Evolutionary conservation across 2,888 invertebrate genomes (phyloP).

Genomic region (Molanna angustata): DNA sequence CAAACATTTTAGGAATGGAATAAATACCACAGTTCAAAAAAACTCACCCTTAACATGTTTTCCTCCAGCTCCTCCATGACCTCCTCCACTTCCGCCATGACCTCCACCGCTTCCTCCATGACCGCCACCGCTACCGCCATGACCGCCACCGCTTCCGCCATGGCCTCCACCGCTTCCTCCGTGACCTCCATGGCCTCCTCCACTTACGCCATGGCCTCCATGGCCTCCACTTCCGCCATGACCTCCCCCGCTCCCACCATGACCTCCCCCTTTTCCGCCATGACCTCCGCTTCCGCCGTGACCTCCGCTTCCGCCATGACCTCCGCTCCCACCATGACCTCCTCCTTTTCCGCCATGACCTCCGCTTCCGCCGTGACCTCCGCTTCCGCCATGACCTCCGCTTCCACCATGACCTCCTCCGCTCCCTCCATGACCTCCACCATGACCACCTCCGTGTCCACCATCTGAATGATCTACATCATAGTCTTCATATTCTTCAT

Average conservation of each 20-base stretch:
- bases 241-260: constrained; percentile 1
- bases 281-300: constrained; percentile 7
- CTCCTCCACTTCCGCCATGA: constrained; percentile 15
- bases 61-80: constrained; percentile 13
- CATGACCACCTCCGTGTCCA: not conserved
- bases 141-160: constrained; percentile 7
- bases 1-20: no score
- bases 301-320: constrained; percentile 3
- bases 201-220: constrained; percentile 6
- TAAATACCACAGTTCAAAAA: no score
- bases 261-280: constrained; percentile 7
- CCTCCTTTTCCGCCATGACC: constrained; percentile 1
- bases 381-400: constrained; percentile 9
- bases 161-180: constrained; percentile 12
- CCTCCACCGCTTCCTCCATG: constrained; percentile 12
- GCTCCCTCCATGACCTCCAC: constrained; percentile 5
- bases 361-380: not conserved
- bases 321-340: constrained; percentile 7
- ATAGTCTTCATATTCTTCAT: not conserved
- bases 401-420: constrained; percentile 2
- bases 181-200: not conserved
- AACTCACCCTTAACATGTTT: constrained; percentile 21
- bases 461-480: not conserved
- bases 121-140: constrained; percentile 14
- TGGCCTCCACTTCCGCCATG: constrained; percentile 6